Conservation (phyloP, 1,140 invertebrate species). For the Lucilia sericata region DNA sequence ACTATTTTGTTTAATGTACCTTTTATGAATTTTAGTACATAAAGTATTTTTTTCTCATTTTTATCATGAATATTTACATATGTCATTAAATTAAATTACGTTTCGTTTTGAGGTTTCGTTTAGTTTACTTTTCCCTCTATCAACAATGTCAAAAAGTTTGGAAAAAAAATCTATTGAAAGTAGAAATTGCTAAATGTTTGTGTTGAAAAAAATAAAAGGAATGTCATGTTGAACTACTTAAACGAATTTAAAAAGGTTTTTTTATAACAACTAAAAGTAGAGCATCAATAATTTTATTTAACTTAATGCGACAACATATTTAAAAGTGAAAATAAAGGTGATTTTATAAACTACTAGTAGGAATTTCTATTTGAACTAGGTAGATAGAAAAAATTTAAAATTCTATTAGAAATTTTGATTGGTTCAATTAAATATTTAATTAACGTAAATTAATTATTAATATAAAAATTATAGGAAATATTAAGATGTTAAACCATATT, state of each 20-base stretch:
- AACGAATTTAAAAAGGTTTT: not conserved
- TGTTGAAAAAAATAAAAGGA: not conserved
- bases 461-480: too few species aligned
- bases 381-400: too few species aligned
- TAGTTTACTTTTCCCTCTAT: not conserved
- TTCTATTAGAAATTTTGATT: too few species aligned
- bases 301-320: not conserved
- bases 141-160: too few species aligned
- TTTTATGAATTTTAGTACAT: not conserved
- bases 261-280: not conserved
- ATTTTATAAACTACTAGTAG: too few species aligned
- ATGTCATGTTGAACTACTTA: not conserved
- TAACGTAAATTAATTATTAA: too few species aligned
- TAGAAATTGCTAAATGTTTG: not conserved
- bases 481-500: too few species aligned
- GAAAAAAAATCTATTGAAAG: not conserved
- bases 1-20: not conserved
- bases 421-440: too few species aligned
- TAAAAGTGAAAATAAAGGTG: not conserved
- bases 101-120: not conserved
- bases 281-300: not conserved
- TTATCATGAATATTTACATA: not conserved
- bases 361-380: too few species aligned
- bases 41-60: not conserved
- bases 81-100: not conserved